Base-by-base conservation (phyloP, 2,113 vertebrate species). In the Poeciliopsis prolifica region DNA sequence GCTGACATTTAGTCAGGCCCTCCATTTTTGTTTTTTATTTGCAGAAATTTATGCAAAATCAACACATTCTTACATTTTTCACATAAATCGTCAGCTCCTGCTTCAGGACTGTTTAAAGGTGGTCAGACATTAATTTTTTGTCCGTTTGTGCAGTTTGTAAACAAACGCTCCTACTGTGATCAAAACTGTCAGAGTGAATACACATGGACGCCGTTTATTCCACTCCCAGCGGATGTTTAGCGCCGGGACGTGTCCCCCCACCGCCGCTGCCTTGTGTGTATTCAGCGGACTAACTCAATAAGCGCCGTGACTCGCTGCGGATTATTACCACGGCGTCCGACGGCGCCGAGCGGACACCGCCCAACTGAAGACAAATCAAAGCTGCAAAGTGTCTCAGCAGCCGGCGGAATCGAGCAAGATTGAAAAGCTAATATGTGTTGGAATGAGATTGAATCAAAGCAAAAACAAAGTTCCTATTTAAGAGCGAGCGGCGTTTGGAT, bases 221-320 rank as follows among this genome's bases (percentile, higher is more conserved):
- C 40, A 68, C 76, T 85, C 77, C 74, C 79, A 74, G 60, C 24
- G 15, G 75, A 54, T 75, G 58, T 64, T 51, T 77, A 74, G 68
- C 66, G 15, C 17, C 1, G 44, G 44, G 42, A 65, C 24, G 65
- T 13, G n/a, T 61, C 28, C 81, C 24, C 24, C 42, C 66, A 65
- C 88, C 60, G 71, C 62, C 22, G 78, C 74, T 62, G 71, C 62
- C n/a, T 84, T 87, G 80, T 85, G 89, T 90, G 89, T 86, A 78
- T 88, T 89, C 89, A 86, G 87, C 87, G 87, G 88, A 82, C 88
- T 85, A 88, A 87, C 89, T 89, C 84, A 90, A 91, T 92, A 89
- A 90, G 88, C 26, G 40, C 76, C 66, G 48, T 35, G 65, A 85
- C 86, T 88, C 82, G 69, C 85, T 19, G 65, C 74, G 87, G 77